Conservation (phyloP, 2,888 invertebrate species). For the Acronicta leporina region DNA sequence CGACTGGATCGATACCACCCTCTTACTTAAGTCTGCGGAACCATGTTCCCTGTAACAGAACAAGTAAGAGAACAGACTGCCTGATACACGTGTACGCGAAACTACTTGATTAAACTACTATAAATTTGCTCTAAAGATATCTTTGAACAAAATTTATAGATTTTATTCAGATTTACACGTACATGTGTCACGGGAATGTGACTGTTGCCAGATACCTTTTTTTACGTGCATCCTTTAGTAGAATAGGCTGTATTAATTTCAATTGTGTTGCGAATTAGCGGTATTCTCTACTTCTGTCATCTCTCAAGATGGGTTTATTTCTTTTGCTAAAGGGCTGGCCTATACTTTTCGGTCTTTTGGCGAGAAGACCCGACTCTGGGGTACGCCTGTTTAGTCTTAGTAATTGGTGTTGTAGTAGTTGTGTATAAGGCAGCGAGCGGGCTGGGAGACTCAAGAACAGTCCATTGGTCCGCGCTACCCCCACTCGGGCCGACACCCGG, state of each 20-base stretch:
- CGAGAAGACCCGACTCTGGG: constrained; percentile 9
- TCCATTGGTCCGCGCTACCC: constrained; percentile 1
- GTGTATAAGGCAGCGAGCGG: constrained; percentile 2
- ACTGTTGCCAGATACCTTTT: constrained; percentile 27
- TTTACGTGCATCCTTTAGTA: constrained; percentile 25
- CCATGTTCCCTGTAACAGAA: constrained; percentile 16
- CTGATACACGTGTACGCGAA: neutral
- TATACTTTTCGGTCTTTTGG: constrained; percentile 11
- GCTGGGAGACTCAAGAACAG: neutral
- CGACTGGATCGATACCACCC: constrained; percentile 45
- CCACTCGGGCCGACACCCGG: constrained; percentile 14
- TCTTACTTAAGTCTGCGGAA: constrained; percentile 36
- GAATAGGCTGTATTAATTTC: constrained; percentile 12
- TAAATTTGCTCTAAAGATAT: no score
- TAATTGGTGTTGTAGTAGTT: neutral
- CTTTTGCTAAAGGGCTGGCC: neutral
- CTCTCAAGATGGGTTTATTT: constrained; percentile 3
- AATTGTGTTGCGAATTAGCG: constrained; percentile 29
- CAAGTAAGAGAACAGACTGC: constrained; percentile 34
- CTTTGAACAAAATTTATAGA: neutral
- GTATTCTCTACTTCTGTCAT: constrained; percentile 34
- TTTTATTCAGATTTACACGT: neutral
- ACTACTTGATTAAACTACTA: neutral
- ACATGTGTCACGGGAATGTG: constrained; percentile 5
- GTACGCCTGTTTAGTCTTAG: constrained; percentile 9